Evolutionary conservation across 2,797 vertebrate genomes (phyloP), one percentile per base, ranked within the genome.

Genomic region (Selene dorsalis): DNA sequence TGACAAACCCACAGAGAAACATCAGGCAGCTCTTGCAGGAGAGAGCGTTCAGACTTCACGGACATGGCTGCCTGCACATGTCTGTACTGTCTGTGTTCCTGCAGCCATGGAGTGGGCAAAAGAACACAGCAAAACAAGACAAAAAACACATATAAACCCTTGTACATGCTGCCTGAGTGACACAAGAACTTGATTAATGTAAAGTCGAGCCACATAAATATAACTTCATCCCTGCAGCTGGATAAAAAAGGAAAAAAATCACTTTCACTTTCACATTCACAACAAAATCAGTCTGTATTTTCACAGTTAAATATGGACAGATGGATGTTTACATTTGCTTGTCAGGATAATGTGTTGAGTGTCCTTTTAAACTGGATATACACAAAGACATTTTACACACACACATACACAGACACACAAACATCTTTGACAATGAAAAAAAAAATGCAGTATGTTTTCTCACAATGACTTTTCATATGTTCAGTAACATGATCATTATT

Each of bases 401-500:
- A 22, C 20, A 58, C 4, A 14, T 2, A 57, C 5, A 45, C 26
- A n/a, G n/a, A 24, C 28, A 41, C 26, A 60, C 11, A 59, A 61
- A 68, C 30, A 77, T n/a, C 32, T 14, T 24, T 39, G 30, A 9
- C 4, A 69, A 28, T 50, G 24, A 50, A 47, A 77, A 39, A 47
- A 79, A 58, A 45, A 6, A 69, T 20, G 12, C 24, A 58, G n/a
- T 35, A 10, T 66, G 69, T 43, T 58, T 57, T 68, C 16, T 66
- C 39, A 74, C 50, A 64, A 38, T 48, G 50, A 16, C 62, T 60
- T 77, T 79, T 75, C 77, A 80, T 64, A 58, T 22, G 50, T 86
- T 84, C 68, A 85, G 78, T 77, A 79, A 72, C 7, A 61, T 52
- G 73, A 80, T 74, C 64, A 69, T 86, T 74, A 69, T 86, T 74